These are phyloP conservation scores for Myotis findleyi DNA, from an alignment of 2,797 vertebrate species.

Conservation along the genomic window DNA sequence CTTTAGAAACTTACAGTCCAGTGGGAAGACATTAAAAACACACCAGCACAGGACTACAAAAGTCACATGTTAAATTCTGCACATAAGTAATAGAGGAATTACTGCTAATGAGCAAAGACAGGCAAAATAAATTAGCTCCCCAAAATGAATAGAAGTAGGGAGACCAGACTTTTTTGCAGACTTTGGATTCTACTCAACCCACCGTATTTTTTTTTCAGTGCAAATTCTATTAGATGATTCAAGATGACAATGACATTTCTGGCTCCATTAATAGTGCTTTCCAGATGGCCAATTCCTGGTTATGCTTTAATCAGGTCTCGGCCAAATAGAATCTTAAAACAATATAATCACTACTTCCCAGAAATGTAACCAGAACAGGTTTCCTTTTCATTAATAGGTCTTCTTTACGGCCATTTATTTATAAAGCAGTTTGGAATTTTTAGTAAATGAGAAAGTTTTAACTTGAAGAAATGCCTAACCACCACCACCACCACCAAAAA, in stretches of 20 bases:
- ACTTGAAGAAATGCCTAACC: neutral
- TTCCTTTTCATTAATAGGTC: neutral
- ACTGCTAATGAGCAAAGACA: neutral
- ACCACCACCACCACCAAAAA: neutral
- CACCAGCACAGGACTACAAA: neutral
- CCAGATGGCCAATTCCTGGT: constrained; percentile 62
- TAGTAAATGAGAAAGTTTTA: neutral
- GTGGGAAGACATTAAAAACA: neutral
- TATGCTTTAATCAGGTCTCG: constrained; percentile 56
- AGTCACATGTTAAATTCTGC: neutral
- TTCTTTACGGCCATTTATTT: neutral
- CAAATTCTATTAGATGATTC: constrained; percentile 37
- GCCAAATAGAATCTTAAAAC: constrained; percentile 40
- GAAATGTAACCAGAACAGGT: constrained; percentile 43
- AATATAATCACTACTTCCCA: constrained; percentile 66
- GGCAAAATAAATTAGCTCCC: neutral
- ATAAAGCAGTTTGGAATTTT: neutral
- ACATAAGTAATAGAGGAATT: neutral
- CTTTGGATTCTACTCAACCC: constrained; percentile 3
- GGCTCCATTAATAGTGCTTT: constrained; percentile 33
- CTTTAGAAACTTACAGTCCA: neutral
- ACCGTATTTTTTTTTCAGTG: neutral
- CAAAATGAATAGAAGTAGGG: constrained; percentile 32
- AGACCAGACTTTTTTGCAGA: constrained; percentile 19
- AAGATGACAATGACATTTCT: constrained; percentile 22